Base-by-base conservation (phyloP, 2,113 vertebrate species). In the Trachemys scripta region DNA sequence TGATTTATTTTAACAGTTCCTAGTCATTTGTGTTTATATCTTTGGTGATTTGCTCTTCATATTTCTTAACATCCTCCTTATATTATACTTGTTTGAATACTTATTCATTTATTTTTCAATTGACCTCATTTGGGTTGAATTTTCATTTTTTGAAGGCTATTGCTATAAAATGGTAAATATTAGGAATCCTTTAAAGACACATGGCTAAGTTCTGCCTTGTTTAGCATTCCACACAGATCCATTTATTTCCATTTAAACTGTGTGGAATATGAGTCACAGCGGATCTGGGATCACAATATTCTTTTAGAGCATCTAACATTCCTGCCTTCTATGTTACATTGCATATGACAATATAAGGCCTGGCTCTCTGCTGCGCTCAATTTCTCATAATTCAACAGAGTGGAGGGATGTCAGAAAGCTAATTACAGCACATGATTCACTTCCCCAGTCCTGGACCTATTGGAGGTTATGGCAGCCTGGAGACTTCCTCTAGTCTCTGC, bases 351-450 rank as follows among this genome's bases (percentile, higher is more conserved):
- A 47, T 25, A 50, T 22, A 3, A 50, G 25, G 3, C 1, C 82
- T 82, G 12, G 16, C 81, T 91, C 87, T 76, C 6, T 91, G 83
- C 13, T 83, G 0, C 3, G 3, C 27, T 31, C 19, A 91, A 86
- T 84, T 96, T 95, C 42, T 8, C 75, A 0, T 22, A n/a, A 50
- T 27, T 2, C 50, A 22, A 3, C 50, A 47, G 42, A 85, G 90
- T 5, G 35, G 1, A 2, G 11, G 13, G 0, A 2, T 80, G 2
- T 2, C 62, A 94, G 25, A 5, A 72, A 85, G 35, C 5, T 80
- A 83, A 82, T 1, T 42, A 42, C 14, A 76, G 10, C 72, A 20
- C 5, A 12, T 53, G 54, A 72, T 19, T 56, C 9, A 38, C 8
- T 90, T 80, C 0, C 2, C 6, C 47, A 51, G 22, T 0, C 5